phyloP scores from a whole-genome alignment of 1,140 invertebrate genomes.

The Danaus melanippus region DNA sequence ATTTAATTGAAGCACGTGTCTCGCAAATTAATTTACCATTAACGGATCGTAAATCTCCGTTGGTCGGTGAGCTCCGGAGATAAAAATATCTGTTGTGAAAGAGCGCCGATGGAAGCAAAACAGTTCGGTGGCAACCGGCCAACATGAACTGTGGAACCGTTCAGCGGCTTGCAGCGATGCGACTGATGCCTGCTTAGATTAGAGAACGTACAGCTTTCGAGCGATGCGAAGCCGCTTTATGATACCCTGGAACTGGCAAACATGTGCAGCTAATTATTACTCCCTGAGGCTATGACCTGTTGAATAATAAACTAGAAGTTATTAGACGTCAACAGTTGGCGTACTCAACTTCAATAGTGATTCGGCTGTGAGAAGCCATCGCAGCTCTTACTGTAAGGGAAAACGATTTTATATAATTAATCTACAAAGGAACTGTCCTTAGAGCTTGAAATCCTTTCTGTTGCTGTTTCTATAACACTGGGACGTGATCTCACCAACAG shows the following conservation, averaged over 20 bases:
- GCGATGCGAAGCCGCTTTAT: slow-evolving; percentile 4
- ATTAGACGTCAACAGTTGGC: no score
- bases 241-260: background rate
- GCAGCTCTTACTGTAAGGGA: no score
- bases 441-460: no score
- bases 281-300: slow-evolving; percentile 17
- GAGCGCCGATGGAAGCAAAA: slow-evolving; percentile 25
- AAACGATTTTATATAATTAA: no score
- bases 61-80: slow-evolving; percentile 17
- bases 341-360: no score
- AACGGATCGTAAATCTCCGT: slow-evolving; percentile 28
- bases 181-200: background rate
- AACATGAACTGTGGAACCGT: slow-evolving; percentile 14
- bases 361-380: no score
- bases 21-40: slow-evolving; percentile 35
- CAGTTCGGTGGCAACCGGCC: slow-evolving; percentile 26
- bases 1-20: slow-evolving; percentile 24
- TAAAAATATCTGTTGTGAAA: slow-evolving; percentile 35
- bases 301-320: slow-evolving; percentile 12
- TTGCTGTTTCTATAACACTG: no score
- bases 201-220: background rate
- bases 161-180: slow-evolving; percentile 16
- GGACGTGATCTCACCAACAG: no score
- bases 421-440: no score
- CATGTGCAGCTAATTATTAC: slow-evolving; percentile 19